Evolutionary conservation across 2,797 vertebrate species (phyloP).

Genomic region (Helicolenus hilgendorfi): DNA sequence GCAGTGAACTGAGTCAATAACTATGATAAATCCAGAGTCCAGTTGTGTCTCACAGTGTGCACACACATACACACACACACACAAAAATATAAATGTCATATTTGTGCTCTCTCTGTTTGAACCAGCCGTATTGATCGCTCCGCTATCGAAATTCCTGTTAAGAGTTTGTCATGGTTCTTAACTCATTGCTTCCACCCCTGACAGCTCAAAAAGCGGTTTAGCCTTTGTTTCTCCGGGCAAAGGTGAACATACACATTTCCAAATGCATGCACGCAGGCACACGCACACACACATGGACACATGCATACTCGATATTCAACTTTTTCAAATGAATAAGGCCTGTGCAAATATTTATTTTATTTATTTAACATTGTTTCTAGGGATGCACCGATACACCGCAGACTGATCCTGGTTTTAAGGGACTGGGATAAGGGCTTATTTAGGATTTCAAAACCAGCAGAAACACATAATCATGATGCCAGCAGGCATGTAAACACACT

Average conservation of each 20-base stretch:
- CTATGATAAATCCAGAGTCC: conserved; percentile 68
- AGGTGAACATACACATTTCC: neutral
- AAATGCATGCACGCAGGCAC: neutral
- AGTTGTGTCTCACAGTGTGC: conserved; percentile 38
- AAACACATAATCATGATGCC: neutral
- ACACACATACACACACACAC: conserved; percentile 5
- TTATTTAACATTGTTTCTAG: neutral
- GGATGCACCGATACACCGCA: neutral
- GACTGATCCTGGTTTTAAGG: too few relatives aligned
- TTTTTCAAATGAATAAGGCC: neutral
- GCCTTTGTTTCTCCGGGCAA: conserved; percentile 11
- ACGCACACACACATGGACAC: neutral
- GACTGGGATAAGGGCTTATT: neutral
- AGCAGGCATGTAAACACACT: neutral
- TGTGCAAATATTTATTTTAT: too few relatives aligned
- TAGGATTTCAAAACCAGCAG: too few relatives aligned
- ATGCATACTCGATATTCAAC: neutral
- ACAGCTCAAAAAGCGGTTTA: conserved; percentile 45
- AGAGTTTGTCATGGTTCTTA: conserved; percentile 59
- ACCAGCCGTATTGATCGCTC: conserved; percentile 68
- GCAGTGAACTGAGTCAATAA: conserved; percentile 72
- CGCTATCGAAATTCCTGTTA: conserved; percentile 57
- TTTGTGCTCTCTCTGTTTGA: conserved; percentile 59
- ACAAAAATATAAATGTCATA: conserved; percentile 45
- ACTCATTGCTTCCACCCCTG: conserved; percentile 50